phyloP scores from a whole-genome alignment of 2,888 invertebrate genomes.

The Chrysolina oricalcia region DNA sequence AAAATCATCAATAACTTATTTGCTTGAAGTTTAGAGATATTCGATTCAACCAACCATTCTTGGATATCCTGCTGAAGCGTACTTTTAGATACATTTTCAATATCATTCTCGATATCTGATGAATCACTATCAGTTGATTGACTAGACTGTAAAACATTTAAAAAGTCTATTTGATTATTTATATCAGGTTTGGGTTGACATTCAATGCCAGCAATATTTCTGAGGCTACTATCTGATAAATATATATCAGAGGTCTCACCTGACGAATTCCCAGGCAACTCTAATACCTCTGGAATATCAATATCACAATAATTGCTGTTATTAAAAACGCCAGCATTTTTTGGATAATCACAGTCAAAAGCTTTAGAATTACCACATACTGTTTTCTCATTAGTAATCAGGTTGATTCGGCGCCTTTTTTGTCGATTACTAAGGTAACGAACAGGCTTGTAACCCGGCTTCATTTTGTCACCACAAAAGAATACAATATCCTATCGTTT shows the following conservation, averaged over 20 bases:
- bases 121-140: slow-evolving; percentile 15
- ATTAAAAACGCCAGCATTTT: not conserved
- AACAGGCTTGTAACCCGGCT: slow-evolving; percentile 22
- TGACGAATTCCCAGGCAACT: not conserved
- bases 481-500: slow-evolving; percentile 1
- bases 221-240: not conserved
- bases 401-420: slow-evolving; percentile 19
- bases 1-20: slow-evolving; percentile 26
- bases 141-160: not conserved
- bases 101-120: slow-evolving; percentile 11
- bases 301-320: not conserved
- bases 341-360: not conserved
- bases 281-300: slow-evolving; percentile 3
- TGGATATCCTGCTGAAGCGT: slow-evolving; percentile 24
- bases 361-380: not conserved
- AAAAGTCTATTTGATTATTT: slow-evolving; percentile 12
- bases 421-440: slow-evolving; percentile 11
- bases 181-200: slow-evolving; percentile 3
- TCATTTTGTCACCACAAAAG: not conserved
- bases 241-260: not conserved
- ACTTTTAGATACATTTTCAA: not conserved
- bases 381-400: not conserved
- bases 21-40: slow-evolving; percentile 24
- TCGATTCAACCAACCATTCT: slow-evolving; percentile 26
- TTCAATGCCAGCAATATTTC: slow-evolving; percentile 14